A percentile compares a stretch with the other conserved stretches of the same genome.
Conservation (phyloP, 2,797 vertebrate genomes). For the Enteromius trimaculatus region DNA sequence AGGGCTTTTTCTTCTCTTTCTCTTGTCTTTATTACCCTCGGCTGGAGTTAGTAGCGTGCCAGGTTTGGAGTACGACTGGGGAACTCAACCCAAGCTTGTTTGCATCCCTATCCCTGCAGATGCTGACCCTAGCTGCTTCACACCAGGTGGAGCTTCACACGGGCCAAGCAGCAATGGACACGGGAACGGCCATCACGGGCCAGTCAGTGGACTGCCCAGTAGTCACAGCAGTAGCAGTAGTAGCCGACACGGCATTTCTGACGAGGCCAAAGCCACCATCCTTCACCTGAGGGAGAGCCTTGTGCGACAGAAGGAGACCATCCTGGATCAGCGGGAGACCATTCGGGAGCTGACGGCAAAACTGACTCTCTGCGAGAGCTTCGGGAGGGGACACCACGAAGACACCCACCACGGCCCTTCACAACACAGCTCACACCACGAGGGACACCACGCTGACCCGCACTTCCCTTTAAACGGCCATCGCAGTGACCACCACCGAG, state of each 20-base stretch:
- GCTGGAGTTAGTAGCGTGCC: slow-evolving; percentile 63
- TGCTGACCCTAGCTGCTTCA: slow-evolving; percentile 78
- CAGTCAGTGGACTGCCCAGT: slow-evolving; percentile 46
- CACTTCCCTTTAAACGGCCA: slow-evolving; percentile 63
- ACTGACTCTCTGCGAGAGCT: slow-evolving; percentile 81
- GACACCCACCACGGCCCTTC: slow-evolving; percentile 63
- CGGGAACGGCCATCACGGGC: slow-evolving; percentile 56
- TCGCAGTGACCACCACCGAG: slow-evolving; percentile 65
- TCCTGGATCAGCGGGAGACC: slow-evolving; percentile 84
- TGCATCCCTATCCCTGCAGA: slow-evolving; percentile 85
- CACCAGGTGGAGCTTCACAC: slow-evolving; percentile 57
- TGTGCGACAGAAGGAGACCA: slow-evolving; percentile 84
- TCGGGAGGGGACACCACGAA: slow-evolving; percentile 71
- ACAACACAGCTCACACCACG: slow-evolving; percentile 58
- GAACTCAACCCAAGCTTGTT: slow-evolving; percentile 81
- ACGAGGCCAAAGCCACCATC: slow-evolving; percentile 84
- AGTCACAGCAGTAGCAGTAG: slow-evolving; percentile 51
- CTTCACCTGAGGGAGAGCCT: slow-evolving; percentile 83
- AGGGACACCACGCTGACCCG: slow-evolving; percentile 70
- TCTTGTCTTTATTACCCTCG: slow-evolving; percentile 69
- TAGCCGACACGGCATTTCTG: slow-evolving; percentile 70
- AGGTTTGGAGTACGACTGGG: slow-evolving; percentile 74
- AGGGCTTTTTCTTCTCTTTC: slow-evolving; percentile 64
- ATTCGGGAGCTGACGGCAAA: slow-evolving; percentile 85
- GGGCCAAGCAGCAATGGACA: slow-evolving; percentile 45